These are phyloP conservation scores for Indicator maculatus DNA, from an alignment of 2,113 vertebrate species.

Conservation along the genomic window DNA sequence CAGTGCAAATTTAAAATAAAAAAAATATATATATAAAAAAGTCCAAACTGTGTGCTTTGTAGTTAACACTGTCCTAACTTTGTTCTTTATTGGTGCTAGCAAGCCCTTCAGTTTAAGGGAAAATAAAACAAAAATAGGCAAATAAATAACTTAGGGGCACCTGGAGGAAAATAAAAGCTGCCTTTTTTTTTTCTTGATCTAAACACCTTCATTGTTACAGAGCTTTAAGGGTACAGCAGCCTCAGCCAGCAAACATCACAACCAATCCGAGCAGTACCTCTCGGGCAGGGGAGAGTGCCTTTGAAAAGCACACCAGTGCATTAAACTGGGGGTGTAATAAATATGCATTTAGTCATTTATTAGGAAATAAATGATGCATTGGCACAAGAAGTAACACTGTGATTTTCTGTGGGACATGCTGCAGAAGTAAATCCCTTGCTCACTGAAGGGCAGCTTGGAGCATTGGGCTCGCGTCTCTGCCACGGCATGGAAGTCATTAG, in stretches of 20 bases:
- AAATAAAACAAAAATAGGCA: slow-evolving; percentile 62
- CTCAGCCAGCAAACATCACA: slow-evolving; percentile 45
- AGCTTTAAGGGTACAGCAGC: not conserved
- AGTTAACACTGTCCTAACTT: not conserved
- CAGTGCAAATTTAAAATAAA: not conserved
- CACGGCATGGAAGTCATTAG: slow-evolving; percentile 72
- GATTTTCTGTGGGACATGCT: slow-evolving; percentile 73
- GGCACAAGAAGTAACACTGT: slow-evolving; percentile 63
- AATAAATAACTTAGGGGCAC: slow-evolving; percentile 58
- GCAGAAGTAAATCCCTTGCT: slow-evolving; percentile 62
- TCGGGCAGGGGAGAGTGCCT: not conserved
- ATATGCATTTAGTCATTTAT: slow-evolving; percentile 64
- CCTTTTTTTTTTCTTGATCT: not conserved
- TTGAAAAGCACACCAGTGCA: slow-evolving; percentile 1
- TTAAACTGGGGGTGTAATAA: slow-evolving; percentile 2
- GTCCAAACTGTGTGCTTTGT: not conserved
- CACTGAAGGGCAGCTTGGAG: slow-evolving; percentile 65
- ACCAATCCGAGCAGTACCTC: not conserved
- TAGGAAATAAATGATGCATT: slow-evolving; percentile 73
- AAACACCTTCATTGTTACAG: not conserved
- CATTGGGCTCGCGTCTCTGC: slow-evolving; percentile 47
- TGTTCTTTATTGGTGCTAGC: slow-evolving; percentile 22
- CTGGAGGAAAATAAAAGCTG: slow-evolving; percentile 27
- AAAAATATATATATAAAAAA: too few relatives aligned
- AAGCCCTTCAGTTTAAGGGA: slow-evolving; percentile 21